A percentile compares a stretch with the other conserved stretches of the same genome.
Evolutionary conservation across 2,888 invertebrate species (phyloP).

Genomic region (Andrena bucephala): DNA sequence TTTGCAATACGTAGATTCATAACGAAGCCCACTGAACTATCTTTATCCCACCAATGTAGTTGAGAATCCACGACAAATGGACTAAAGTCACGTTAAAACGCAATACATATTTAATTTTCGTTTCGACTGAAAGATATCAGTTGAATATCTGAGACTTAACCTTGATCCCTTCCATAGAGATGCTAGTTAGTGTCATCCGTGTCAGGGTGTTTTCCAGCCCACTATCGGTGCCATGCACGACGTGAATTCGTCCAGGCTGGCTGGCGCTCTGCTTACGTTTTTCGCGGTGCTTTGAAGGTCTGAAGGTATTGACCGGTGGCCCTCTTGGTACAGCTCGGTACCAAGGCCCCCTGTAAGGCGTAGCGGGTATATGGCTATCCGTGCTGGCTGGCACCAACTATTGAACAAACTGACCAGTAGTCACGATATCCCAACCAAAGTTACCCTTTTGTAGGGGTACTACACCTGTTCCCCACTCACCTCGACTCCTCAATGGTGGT

Average conservation of each 20-base stretch:
- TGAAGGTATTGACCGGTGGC: slow-evolving; percentile 85
- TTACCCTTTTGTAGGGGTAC: slow-evolving; percentile 45
- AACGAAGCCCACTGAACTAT: no score
- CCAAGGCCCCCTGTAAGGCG: slow-evolving; percentile 81
- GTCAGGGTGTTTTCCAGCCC: slow-evolving; percentile 35
- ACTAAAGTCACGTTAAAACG: no score
- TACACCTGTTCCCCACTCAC: slow-evolving; percentile 50
- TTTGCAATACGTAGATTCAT: no score
- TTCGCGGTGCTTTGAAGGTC: slow-evolving; percentile 75
- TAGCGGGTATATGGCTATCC: slow-evolving; percentile 80
- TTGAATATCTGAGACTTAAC: slow-evolving; percentile 5
- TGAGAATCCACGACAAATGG: no score
- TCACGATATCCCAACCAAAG: slow-evolving; percentile 82
- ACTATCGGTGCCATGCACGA: slow-evolving; percentile 57
- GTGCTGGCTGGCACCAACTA: slow-evolving; percentile 84
- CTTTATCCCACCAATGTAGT: no score
- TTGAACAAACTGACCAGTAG: slow-evolving; percentile 85
- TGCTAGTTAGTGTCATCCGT: slow-evolving; percentile 13
- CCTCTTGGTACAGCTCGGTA: slow-evolving; percentile 84
- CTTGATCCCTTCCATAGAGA: slow-evolving; percentile 5
- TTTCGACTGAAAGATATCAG: background rate
- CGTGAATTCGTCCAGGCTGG: slow-evolving; percentile 49
- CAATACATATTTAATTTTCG: background rate
- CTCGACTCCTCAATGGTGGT: background rate
- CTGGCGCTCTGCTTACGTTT: slow-evolving; percentile 65